Evolutionary conservation across 2,797 vertebrate genomes (phyloP).

Genomic region (Eurystomus glaucurus): DNA sequence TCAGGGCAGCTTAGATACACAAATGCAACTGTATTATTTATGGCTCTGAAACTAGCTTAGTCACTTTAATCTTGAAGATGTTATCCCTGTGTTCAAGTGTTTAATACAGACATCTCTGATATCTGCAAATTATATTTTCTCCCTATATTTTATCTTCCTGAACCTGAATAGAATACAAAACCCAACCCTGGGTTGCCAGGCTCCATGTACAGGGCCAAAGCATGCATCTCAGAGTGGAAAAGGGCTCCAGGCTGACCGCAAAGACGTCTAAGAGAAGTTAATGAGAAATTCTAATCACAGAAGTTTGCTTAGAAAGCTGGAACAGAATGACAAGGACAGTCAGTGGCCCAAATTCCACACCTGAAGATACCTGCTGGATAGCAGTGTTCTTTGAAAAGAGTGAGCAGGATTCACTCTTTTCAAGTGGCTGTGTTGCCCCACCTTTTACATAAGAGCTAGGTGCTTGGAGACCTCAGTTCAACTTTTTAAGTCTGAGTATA

Average conservation of each 20-base stretch:
- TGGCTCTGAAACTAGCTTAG: not conserved
- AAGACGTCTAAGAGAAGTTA: not conserved
- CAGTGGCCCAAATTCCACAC: not conserved
- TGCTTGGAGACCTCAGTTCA: not conserved
- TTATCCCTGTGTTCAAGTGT: not conserved
- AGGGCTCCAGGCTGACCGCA: not conserved
- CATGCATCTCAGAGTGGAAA: not conserved
- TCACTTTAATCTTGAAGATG: not conserved
- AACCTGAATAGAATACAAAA: not conserved
- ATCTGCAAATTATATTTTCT: not conserved
- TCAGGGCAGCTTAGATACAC: not conserved
- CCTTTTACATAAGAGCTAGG: not conserved
- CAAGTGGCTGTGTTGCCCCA: not conserved
- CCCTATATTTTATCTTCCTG: not conserved
- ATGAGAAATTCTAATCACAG: not conserved
- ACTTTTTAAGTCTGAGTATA: not conserved
- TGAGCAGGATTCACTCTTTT: not conserved
- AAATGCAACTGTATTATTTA: not conserved
- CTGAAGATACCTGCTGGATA: not conserved
- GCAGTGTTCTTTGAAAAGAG: not conserved
- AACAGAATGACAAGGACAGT: not conserved
- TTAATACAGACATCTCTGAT: not conserved
- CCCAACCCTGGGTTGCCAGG: rapidly evolving
- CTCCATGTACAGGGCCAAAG: not conserved
- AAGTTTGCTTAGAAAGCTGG: not conserved